A percentile compares a stretch with the other conserved stretches of the same genome.
These are phyloP conservation scores for Leptinotarsa lineolata DNA, from an alignment of 1,140 invertebrate species.

Conservation along the genomic window DNA sequence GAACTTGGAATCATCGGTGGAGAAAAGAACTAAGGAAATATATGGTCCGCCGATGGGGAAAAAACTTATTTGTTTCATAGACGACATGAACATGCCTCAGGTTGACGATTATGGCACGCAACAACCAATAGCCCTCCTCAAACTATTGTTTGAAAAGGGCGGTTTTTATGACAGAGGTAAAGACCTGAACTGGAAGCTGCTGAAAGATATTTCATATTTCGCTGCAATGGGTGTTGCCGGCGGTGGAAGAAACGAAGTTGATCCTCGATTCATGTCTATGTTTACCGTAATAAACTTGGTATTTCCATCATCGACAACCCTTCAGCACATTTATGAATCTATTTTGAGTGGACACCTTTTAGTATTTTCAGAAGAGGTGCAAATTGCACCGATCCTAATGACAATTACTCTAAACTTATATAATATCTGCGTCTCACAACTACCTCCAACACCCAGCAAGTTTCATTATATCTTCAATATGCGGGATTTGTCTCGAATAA, in stretches of 20 bases:
- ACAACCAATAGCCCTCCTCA: slow-evolving; percentile 88
- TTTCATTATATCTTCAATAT: slow-evolving; percentile 95
- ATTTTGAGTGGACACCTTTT: slow-evolving; percentile 79
- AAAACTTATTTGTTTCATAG: slow-evolving; percentile 85
- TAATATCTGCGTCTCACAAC: slow-evolving; percentile 72
- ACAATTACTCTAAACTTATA: slow-evolving; percentile 83
- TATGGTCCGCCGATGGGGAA: slow-evolving; percentile 87
- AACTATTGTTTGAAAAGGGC: slow-evolving; percentile 81
- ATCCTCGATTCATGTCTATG: slow-evolving; percentile 86
- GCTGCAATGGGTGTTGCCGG: slow-evolving; percentile 82
- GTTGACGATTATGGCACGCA: slow-evolving; percentile 86
- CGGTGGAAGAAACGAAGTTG: slow-evolving; percentile 85
- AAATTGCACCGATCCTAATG: slow-evolving; percentile 69
- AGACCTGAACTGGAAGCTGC: slow-evolving; percentile 85
- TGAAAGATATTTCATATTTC: slow-evolving; percentile 78
- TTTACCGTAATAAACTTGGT: slow-evolving; percentile 86
- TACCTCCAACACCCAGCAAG: slow-evolving; percentile 89
- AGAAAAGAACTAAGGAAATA: slow-evolving; percentile 86
- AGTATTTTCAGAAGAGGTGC: slow-evolving; percentile 70
- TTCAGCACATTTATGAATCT: slow-evolving; percentile 82
- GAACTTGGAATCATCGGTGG: slow-evolving; percentile 82
- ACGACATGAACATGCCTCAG: slow-evolving; percentile 94
- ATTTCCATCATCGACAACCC: slow-evolving; percentile 75
- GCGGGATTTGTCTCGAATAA: slow-evolving; percentile 83
- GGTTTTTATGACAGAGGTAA: slow-evolving; percentile 89